phyloP scores from a whole-genome alignment of 2,888 invertebrate species.

The Hypomecis punctinalis region DNA sequence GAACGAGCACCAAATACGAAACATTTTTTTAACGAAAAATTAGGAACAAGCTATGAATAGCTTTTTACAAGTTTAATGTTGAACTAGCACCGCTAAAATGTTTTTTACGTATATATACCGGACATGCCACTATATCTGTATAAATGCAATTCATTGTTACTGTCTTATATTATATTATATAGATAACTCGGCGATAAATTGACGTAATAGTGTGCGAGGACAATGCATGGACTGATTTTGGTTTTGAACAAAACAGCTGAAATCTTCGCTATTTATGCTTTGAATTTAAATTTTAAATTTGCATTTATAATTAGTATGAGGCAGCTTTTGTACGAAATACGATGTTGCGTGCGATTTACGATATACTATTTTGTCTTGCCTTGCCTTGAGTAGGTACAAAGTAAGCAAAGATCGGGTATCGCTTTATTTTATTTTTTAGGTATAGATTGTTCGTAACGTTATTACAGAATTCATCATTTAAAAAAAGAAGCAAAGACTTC shows the following conservation, averaged over 20 bases:
- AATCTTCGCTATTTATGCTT: slow-evolving; percentile 3
- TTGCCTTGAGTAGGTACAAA: no score
- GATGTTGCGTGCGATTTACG: no score
- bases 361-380: no score
- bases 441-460: no score
- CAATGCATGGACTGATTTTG: slow-evolving; percentile 9
- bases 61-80: slow-evolving; percentile 49
- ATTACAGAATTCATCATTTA: not conserved
- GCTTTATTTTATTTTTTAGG: not conserved
- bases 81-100: slow-evolving; percentile 65
- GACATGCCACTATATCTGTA: slow-evolving; percentile 45
- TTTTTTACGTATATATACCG: slow-evolving; percentile 53
- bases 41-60: slow-evolving; percentile 64
- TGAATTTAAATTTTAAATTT: not conserved
- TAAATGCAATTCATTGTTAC: slow-evolving; percentile 35
- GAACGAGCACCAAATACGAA: slow-evolving; percentile 66
- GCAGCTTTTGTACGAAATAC: no score
- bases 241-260: not conserved
- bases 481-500: not conserved
- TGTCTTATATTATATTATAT: slow-evolving; percentile 26
- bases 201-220: slow-evolving; percentile 29
- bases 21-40: slow-evolving; percentile 49
- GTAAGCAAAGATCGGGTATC: no score
- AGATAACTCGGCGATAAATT: slow-evolving; percentile 32
- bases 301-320: no score